Evolutionary conservation across 2,797 vertebrate genomes (phyloP).

Genomic region (Sebastes itinus): DNA sequence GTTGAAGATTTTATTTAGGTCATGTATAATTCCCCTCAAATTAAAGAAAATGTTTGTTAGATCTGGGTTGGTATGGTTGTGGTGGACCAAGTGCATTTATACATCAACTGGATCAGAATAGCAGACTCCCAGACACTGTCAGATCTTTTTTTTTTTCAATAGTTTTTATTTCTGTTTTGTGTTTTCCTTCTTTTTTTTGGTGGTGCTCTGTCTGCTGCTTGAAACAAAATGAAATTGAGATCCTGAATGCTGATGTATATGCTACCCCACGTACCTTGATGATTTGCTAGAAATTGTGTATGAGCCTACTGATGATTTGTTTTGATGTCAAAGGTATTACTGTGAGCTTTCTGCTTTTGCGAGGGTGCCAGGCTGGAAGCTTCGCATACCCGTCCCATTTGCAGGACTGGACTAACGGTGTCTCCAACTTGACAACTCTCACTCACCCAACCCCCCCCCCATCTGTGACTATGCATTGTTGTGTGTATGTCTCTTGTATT

Average conservation of each 20-base stretch:
- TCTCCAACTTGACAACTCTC: not conserved
- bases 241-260: not conserved
- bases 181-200: not conserved
- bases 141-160: not conserved
- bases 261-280: not conserved
- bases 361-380: not conserved
- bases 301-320: not conserved
- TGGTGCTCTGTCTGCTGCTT: not conserved
- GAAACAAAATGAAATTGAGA: not conserved
- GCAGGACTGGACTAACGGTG: not conserved
- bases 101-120: not conserved
- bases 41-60: not conserved
- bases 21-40: not conserved
- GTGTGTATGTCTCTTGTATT: not conserved
- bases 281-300: not conserved
- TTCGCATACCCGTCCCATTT: not conserved
- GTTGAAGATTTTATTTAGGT: not conserved
- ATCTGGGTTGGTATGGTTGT: not conserved
- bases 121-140: not conserved
- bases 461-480: not conserved
- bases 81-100: not conserved
- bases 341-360: not conserved
- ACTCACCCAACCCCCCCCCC: accelerated
- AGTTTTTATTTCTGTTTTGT: not conserved
- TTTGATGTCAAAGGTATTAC: not conserved